Percentiles rank a stretch among this genome's conserved stretches.
Evolutionary conservation across 2,797 vertebrate genomes (phyloP).

Genomic region (Oreonectes daqikongensis): DNA sequence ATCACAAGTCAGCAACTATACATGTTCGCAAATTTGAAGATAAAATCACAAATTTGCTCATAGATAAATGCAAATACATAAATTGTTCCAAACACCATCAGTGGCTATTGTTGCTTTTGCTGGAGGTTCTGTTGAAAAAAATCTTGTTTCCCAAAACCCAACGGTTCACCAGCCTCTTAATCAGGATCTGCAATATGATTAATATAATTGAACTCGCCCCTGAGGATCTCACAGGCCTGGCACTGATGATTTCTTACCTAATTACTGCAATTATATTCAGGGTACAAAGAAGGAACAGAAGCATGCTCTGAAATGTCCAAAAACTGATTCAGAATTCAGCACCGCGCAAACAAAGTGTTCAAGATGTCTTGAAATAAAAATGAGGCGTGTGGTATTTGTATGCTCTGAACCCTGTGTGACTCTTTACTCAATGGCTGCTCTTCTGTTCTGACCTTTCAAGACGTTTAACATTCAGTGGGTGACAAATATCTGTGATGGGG

Average conservation of each 20-base stretch:
- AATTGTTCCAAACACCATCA: not conserved
- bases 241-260: conserved; percentile 1
- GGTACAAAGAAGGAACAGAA: not conserved
- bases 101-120: conserved; percentile 12
- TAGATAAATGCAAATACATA: not conserved
- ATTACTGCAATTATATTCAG: not conserved
- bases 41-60: not conserved
- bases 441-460: not conserved
- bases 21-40: not conserved
- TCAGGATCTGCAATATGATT: conserved; percentile 60
- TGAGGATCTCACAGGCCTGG: conserved; percentile 45
- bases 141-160: conserved; percentile 37
- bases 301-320: not conserved
- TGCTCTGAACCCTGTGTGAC: not conserved
- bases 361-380: not conserved
- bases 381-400: not conserved
- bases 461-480: not conserved
- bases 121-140: conserved; percentile 36
- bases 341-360: not conserved
- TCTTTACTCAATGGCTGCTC: conserved; percentile 1
- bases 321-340: not conserved
- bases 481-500: not conserved
- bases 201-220: conserved; percentile 50
- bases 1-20: not conserved
- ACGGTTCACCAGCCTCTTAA: conserved; percentile 57